phyloP scores from a whole-genome alignment of 2,888 invertebrate species.

The Girardia tigrina region DNA sequence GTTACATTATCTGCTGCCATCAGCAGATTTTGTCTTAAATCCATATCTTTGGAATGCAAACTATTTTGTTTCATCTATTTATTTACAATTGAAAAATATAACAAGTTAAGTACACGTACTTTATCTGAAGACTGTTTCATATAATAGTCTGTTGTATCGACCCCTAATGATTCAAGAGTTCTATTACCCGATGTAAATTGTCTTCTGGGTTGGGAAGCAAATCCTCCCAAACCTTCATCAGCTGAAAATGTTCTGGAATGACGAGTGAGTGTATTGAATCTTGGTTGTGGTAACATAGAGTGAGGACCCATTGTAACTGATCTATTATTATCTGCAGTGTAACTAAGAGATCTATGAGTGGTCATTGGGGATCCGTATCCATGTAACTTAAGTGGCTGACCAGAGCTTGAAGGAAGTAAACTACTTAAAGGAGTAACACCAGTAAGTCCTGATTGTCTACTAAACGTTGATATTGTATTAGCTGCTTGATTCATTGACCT shows the following conservation, averaged over 20 bases:
- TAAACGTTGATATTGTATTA: neutral
- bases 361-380: neutral
- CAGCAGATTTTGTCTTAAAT: constrained; percentile 62
- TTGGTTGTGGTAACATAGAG: neutral
- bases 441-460: neutral
- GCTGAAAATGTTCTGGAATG: neutral
- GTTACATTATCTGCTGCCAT: constrained; percentile 92
- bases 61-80: neutral
- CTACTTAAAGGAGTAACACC: neutral
- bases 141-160: neutral
- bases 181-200: neutral
- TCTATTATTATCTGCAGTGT: neutral
- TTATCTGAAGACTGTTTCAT: neutral
- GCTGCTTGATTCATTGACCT: neutral
- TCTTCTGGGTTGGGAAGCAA: neutral
- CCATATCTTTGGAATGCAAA: neutral
- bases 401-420: neutral
- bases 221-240: neutral
- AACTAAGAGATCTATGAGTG: neutral
- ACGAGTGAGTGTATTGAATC: neutral
- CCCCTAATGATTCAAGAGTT: neutral
- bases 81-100: neutral
- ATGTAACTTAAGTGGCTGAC: neutral
- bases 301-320: neutral
- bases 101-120: too few relatives aligned